Conservation (phyloP, 2,888 invertebrate species). For the Tetramorium bicarinatum region DNA sequence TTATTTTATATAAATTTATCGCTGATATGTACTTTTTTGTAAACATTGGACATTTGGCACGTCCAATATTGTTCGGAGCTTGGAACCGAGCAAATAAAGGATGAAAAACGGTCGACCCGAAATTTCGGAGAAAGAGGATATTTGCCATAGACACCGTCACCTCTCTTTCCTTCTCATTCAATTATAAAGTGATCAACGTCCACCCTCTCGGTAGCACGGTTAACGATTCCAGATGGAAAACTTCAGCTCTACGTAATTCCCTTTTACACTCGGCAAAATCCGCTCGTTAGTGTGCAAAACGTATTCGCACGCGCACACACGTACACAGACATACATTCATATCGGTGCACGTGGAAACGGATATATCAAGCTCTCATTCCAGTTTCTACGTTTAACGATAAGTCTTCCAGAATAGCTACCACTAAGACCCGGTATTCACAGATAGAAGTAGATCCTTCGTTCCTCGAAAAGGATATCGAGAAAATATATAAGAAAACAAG, state of each 20-base stretch:
- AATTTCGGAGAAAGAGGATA: constrained; percentile 70
- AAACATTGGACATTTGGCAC: background rate
- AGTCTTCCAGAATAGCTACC: constrained; percentile 37
- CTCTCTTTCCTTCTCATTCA: constrained; percentile 75
- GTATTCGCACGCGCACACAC: constrained; percentile 14
- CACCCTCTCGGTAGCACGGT: constrained; percentile 73
- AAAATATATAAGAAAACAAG: constrained; percentile 9
- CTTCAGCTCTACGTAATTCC: constrained; percentile 70
- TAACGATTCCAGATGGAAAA: constrained; percentile 81
- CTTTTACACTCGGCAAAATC: constrained; percentile 56
- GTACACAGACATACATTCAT: background rate
- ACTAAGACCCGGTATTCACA: constrained; percentile 51
- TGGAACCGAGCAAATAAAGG: background rate
- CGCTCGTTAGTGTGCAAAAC: constrained; percentile 54
- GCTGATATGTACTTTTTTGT: background rate
- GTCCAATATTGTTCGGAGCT: background rate
- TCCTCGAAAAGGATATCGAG: constrained; percentile 22
- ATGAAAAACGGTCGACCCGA: constrained; percentile 64
- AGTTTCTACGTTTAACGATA: constrained; percentile 48
- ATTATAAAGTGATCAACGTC: constrained; percentile 83
- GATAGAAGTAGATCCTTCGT: constrained; percentile 11
- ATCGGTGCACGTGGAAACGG: constrained; percentile 1
- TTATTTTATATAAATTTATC: constrained; percentile 13
- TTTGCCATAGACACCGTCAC: constrained; percentile 34
- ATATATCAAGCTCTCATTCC: constrained; percentile 2